Evolutionary conservation across 1,140 invertebrate species (phyloP).

Genomic region (Portunus trituberculatus): DNA sequence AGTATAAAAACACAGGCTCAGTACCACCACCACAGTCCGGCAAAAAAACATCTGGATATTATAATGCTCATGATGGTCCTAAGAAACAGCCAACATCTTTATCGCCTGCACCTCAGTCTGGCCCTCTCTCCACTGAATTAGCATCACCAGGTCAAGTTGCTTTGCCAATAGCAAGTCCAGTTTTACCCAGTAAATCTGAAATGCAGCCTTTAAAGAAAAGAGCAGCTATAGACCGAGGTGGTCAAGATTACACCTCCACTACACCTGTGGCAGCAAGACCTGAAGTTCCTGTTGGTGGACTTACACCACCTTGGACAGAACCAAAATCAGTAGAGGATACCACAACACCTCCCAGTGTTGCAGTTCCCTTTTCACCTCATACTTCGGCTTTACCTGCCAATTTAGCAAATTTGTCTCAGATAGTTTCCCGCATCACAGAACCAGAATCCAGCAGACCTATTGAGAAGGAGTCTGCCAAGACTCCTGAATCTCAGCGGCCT

Average conservation of each 20-base stretch:
- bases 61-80: constrained; percentile 61
- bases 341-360: constrained; percentile 61
- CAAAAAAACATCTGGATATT: constrained; percentile 72
- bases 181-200: constrained; percentile 55
- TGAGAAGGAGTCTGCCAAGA: constrained; percentile 66
- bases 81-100: constrained; percentile 67
- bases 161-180: constrained; percentile 61
- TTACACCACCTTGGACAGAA: constrained; percentile 83
- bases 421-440: constrained; percentile 83
- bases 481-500: constrained; percentile 57
- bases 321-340: constrained; percentile 83
- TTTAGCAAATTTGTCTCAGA: constrained; percentile 83
- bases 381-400: constrained; percentile 80
- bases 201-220: constrained; percentile 73
- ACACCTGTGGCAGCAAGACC: constrained; percentile 20
- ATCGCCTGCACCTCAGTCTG: constrained; percentile 60
- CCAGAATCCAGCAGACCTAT: constrained; percentile 81
- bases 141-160: constrained; percentile 66
- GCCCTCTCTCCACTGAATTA: constrained; percentile 58
- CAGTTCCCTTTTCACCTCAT: constrained; percentile 70
- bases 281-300: constrained; percentile 27
- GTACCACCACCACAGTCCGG: constrained; percentile 57
- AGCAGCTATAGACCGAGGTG: constrained; percentile 62
- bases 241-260: constrained; percentile 52
- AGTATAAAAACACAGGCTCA: constrained; percentile 78